Evolutionary conservation across 2,888 invertebrate genomes (phyloP), one percentile per base, ranked within the genome.

Genomic region (Bellardia pandia): DNA sequence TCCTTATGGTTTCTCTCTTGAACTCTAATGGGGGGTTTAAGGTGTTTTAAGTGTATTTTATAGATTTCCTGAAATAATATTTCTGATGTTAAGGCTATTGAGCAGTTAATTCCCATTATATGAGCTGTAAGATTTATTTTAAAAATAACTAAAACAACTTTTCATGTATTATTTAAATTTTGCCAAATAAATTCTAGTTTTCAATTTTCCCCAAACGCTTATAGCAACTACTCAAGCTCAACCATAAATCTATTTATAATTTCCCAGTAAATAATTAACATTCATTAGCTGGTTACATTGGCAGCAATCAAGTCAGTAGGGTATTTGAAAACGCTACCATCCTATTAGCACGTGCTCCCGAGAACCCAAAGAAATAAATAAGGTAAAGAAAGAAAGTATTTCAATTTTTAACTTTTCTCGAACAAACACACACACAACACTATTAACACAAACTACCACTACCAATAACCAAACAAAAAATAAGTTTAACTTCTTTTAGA

Each of bases 271-370:
- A 56, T 56, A 69, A 69, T 48, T 58, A 72, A 72, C 16, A 72
- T 62, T 30, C 4, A 78, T 58, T 78, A 58, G 66, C 9, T n/a
- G 4, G 51, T 30, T 71, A 40, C 56, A 68, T 11, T 42, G 14
- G 71, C 16, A 62, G n/a, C 56, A 62, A 48, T 48, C n/a, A 45
- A 30, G 69, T 53, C 69, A 64, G 62, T 83, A 71, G 71, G 62
- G 37, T 75, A 58, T 74, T 13, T 2, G 51, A 69, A 75, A 80
- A 79, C 81, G 74, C 48, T 69, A 84, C n/a, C 23, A 30, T 51
- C 48, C 74, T 64, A 87, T 87, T 87, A 87, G 85, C 87, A 87
- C 85, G 87, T 87, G 87, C 69, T 69, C 48, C 7, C 37, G 66
- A 64, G 48, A 71, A 83, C 16, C 11, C 16, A 58, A 16, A 64